These are phyloP conservation scores for Xenopus tropicalis DNA, from an alignment of 2,113 vertebrate species.

Conservation along the genomic window DNA sequence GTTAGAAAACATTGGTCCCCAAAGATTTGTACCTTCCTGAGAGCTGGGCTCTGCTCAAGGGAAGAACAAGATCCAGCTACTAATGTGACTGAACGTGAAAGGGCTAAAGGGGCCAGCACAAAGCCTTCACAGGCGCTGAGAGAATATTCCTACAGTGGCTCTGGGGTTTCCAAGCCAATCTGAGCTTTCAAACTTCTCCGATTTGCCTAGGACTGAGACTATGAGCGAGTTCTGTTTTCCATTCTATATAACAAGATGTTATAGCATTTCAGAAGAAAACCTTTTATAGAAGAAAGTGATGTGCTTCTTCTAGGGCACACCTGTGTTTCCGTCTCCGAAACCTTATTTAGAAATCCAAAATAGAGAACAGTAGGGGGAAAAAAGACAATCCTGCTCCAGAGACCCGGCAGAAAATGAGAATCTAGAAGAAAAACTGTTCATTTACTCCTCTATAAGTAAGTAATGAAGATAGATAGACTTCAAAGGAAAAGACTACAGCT, in stretches of 20 bases:
- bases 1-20: conserved; percentile 16
- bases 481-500: background rate
- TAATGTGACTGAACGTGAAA: conserved; percentile 31
- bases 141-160: background rate
- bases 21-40: conserved; percentile 21
- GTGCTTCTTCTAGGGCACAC: too few relatives aligned
- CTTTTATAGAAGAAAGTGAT: too few relatives aligned
- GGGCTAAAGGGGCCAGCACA: conserved; percentile 19
- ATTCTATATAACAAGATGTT: background rate
- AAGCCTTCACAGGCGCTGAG: background rate
- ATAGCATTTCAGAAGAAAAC: too few relatives aligned
- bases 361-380: too few relatives aligned
- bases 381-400: background rate
- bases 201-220: background rate
- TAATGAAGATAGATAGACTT: background rate
- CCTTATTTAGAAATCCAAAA: too few relatives aligned
- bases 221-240: background rate
- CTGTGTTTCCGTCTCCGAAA: too few relatives aligned
- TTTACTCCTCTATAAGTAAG: background rate
- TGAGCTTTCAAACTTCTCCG: conserved; percentile 5
- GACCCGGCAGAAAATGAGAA: background rate
- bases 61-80: conserved; percentile 22
- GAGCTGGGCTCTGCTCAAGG: conserved; percentile 18
- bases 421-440: background rate
- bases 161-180: conserved; percentile 8